Base-by-base conservation (phyloP, 1,140 invertebrate species). In the Drosophila micromelanica region DNA sequence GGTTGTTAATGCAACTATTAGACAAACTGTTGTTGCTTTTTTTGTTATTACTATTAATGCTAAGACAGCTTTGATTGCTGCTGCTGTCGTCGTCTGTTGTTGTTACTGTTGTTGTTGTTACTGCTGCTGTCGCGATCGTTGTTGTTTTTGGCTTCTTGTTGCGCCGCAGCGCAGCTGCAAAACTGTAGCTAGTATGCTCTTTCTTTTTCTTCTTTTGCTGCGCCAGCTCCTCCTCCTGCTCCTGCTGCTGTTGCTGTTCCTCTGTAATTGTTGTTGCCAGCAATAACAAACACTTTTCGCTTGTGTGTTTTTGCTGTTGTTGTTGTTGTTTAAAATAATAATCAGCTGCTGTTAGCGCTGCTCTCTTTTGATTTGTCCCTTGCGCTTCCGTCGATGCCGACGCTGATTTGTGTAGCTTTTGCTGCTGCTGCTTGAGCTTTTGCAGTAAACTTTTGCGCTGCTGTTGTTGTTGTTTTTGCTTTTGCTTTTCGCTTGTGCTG, bases 1-100 rank as follows among this genome's bases (percentile, higher is more conserved):
- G 65, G 74, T 87, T 78, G 84, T 69, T 84, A 84, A 82, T 73
- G 84, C 76, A 81, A 75, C 74, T 86, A 78, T 86, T 87, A 72
- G 76, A 87, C 78, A 87, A 78, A 61, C 75, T 89, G 64, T 73
- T 51, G 73, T 37, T 77, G 57, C 30, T 32, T 6, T 69, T 63
- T 52, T 64, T 60, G 63, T 49, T 76, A 51, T 37, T 77, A 68
- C 52, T 57, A 20, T 73, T 64, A 40, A 59, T 76, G 76, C 64
- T 70, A 63, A 72, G 54, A 52, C 65, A 67, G 59, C 70, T 64
- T 27, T 48, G 51, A 71, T 64, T 75, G 54, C 67, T 75, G 67
- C 67, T 76, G 40, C 54, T 71, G 35, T 84, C 71, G 79, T 75
- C 71, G 79, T 65, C 80, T 35, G 72, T 68, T 49, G 30, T 17